Percentiles rank a stretch among this genome's conserved stretches.
Evolutionary conservation across 2,113 vertebrate genomes (phyloP).

Genomic region (Felis catus): DNA sequence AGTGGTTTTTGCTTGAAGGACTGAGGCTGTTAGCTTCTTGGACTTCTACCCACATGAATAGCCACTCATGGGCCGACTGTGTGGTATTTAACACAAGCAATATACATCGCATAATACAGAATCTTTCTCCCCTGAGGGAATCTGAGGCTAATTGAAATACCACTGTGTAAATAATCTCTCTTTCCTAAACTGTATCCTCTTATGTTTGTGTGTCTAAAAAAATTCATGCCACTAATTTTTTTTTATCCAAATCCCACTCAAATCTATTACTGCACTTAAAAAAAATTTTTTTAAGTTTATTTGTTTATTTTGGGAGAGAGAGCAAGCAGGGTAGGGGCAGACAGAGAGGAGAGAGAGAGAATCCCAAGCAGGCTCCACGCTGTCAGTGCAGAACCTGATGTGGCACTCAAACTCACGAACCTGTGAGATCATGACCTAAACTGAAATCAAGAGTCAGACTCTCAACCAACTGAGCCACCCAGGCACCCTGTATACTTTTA

Average conservation of each 20-base stretch:
- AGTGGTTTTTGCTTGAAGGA: conserved; percentile 7
- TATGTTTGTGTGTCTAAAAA: conserved; percentile 13
- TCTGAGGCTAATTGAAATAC: conserved; percentile 42
- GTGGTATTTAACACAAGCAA: neutral
- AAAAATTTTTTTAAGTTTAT: no score
- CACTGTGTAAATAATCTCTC: neutral
- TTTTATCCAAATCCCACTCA: neutral
- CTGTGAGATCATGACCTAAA: no score
- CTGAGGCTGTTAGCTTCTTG: neutral
- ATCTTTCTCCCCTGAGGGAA: neutral
- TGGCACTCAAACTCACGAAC: no score
- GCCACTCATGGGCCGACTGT: neutral
- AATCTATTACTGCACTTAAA: neutral
- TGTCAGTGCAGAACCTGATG: no score
- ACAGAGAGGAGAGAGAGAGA: no score
- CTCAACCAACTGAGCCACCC: no score
- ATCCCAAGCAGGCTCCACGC: no score
- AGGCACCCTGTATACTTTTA: neutral
- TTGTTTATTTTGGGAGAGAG: no score
- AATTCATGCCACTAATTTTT: neutral
- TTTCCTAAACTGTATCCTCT: conserved; percentile 21
- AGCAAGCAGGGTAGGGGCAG: no score
- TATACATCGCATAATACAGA: neutral
- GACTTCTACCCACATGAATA: neutral
- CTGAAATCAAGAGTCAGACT: no score